A percentile compares a stretch with the other conserved stretches of the same genome.
These are phyloP conservation scores for Hylaea fasciaria DNA, from an alignment of 2,888 invertebrate genomes.

Conservation along the genomic window DNA sequence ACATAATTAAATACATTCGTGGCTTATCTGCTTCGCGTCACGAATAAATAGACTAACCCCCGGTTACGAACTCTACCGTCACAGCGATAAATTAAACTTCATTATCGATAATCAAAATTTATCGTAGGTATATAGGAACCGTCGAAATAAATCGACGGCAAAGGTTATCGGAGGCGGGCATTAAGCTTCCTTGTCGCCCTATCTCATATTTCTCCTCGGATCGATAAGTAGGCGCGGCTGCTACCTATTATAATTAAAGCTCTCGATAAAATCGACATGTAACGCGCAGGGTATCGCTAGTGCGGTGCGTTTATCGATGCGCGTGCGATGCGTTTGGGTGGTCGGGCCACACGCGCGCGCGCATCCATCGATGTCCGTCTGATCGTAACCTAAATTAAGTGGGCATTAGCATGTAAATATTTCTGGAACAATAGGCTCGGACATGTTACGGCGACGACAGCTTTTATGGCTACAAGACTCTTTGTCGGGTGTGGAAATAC, in stretches of 20 bases:
- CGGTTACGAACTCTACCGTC: conserved; percentile 17
- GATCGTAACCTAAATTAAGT: conserved; percentile 64
- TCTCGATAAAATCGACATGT: conserved; percentile 69
- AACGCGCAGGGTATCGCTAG: conserved; percentile 64
- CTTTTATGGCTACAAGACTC: conserved; percentile 28
- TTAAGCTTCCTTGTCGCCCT: conserved; percentile 64
- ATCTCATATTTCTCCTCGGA: conserved; percentile 61
- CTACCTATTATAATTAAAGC: conserved; percentile 72
- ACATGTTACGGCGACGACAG: conserved; percentile 47
- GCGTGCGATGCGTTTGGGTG: conserved; percentile 54
- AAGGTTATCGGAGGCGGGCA: conserved; percentile 57
- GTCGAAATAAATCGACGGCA: conserved; percentile 57
- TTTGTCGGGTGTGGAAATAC: conserved; percentile 12
- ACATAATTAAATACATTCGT: conserved; percentile 24
- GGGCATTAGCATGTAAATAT: conserved; percentile 63
- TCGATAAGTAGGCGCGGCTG: conserved; percentile 60
- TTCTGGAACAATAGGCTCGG: conserved; percentile 57
- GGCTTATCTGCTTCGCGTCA: conserved; percentile 22
- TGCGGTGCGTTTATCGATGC: conserved; percentile 65
- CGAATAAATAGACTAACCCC: conserved; percentile 22
- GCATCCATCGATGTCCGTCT: conserved; percentile 30
- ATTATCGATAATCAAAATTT: conserved; percentile 48
- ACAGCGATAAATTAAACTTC: conserved; percentile 42
- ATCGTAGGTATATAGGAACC: conserved; percentile 54
- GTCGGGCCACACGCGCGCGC: conserved; percentile 68